These are phyloP conservation scores for Emberiza fucata DNA, from an alignment of 2,113 vertebrate genomes.

Conservation along the genomic window DNA sequence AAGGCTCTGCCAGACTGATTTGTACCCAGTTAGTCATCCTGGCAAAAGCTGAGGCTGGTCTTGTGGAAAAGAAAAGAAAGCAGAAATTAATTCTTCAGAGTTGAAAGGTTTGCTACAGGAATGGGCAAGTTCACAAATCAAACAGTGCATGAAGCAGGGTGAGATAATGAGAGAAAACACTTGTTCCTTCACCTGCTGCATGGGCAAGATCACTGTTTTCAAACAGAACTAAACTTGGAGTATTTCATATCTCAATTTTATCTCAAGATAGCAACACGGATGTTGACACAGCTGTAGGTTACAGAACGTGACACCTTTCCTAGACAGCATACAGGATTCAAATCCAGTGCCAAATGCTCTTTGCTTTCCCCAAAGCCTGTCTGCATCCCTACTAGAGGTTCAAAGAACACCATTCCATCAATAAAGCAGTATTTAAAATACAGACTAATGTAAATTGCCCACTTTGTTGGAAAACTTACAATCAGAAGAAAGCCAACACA, in stretches of 20 bases:
- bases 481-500: background rate
- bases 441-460: background rate
- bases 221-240: background rate
- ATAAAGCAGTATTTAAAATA: background rate
- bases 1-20: background rate
- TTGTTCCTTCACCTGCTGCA: background rate
- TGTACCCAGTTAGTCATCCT: background rate
- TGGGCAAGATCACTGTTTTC: background rate
- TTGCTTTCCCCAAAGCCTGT: background rate
- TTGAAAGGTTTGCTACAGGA: background rate
- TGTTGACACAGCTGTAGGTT: background rate
- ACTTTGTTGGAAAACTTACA: background rate
- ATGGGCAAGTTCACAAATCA: background rate
- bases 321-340: background rate
- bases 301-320: background rate
- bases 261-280: background rate
- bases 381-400: background rate
- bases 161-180: background rate
- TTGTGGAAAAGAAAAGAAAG: background rate
- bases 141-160: background rate
- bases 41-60: background rate
- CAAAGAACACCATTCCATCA: background rate
- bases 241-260: background rate
- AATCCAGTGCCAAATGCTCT: background rate
- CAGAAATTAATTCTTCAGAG: background rate